phyloP scores from a whole-genome alignment of 2,888 invertebrate genomes.

The Calameuta pallipes region DNA sequence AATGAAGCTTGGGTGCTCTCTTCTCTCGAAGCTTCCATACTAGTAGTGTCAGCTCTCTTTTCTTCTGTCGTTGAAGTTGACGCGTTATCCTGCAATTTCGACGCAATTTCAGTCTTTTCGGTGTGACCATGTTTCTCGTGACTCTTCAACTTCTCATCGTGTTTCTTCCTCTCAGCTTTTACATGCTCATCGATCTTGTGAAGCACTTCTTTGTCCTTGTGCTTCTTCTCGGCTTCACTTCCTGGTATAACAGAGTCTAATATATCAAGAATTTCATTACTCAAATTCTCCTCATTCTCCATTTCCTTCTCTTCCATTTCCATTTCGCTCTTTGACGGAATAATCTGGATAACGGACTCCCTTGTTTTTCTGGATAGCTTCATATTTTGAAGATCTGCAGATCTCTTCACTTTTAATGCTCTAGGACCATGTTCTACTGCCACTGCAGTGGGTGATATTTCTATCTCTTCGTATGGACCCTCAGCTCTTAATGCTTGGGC shows the following conservation, averaged over 20 bases:
- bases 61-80: conserved; percentile 16
- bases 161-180: conserved; percentile 14
- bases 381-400: background rate
- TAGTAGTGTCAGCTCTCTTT: background rate
- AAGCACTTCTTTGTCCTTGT: conserved; percentile 11
- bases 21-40: background rate
- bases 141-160: conserved; percentile 10
- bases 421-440: conserved; percentile 67
- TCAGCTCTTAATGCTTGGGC: conserved; percentile 29
- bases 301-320: conserved; percentile 44
- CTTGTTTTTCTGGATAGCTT: conserved; percentile 26
- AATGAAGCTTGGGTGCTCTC: conserved; percentile 2
- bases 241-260: conserved; percentile 57
- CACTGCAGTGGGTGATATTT: conserved; percentile 56
- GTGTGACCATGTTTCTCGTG: conserved; percentile 21
- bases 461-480: conserved; percentile 51
- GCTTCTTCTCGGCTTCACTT: conserved; percentile 23
- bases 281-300: conserved; percentile 53
- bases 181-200: conserved; percentile 8
- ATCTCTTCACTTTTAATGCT: conserved; percentile 5
- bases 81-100: conserved; percentile 3
- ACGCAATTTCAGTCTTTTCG: conserved; percentile 23
- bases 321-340: conserved; percentile 54
- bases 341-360: conserved; percentile 56
- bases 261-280: conserved; percentile 61